Percentiles rank a stretch among this genome's conserved stretches.
phyloP scores from a whole-genome alignment of 1,140 invertebrate genomes.

The Oryzaephilus surinamensis region DNA sequence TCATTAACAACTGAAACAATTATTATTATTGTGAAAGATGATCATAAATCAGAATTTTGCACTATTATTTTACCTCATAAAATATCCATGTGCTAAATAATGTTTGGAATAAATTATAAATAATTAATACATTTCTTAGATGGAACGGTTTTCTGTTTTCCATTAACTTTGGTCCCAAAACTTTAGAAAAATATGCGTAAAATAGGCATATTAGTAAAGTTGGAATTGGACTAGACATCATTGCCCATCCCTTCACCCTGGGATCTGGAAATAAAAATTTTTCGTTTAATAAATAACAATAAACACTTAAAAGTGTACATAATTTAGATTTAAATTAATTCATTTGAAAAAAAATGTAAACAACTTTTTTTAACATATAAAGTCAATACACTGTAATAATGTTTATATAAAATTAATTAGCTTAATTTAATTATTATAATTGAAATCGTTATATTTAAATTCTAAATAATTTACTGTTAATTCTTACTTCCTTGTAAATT shows the following conservation, averaged over 20 bases:
- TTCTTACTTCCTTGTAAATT: too few relatives aligned
- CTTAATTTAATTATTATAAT: too few relatives aligned
- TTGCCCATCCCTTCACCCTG: conserved; percentile 77
- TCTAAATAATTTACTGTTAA: too few relatives aligned
- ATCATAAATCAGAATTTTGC: too few relatives aligned
- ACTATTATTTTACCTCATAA: conserved; percentile 73
- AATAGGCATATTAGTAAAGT: conserved; percentile 73
- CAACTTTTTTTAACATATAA: too few relatives aligned
- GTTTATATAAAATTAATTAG: too few relatives aligned
- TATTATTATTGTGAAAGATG: not conserved
- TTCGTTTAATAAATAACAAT: too few relatives aligned
- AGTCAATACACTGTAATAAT: too few relatives aligned
- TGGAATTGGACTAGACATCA: conserved; percentile 85
- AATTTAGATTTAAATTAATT: too few relatives aligned
- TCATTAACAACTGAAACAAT: not conserved
- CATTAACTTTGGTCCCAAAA: conserved; percentile 79
- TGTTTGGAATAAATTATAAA: conserved; percentile 84
- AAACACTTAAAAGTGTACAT: too few relatives aligned
- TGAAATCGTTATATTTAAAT: too few relatives aligned
- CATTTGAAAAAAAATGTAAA: too few relatives aligned
- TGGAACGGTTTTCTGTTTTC: conserved; percentile 81
- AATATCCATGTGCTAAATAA: conserved; percentile 86
- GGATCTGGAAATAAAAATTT: conserved; percentile 63
- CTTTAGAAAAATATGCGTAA: conserved; percentile 77
- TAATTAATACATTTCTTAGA: conserved; percentile 66